A percentile compares a stretch with the other conserved stretches of the same genome.
Conservation (phyloP, 2,888 invertebrate species). For the Limnephilus lunatus region DNA sequence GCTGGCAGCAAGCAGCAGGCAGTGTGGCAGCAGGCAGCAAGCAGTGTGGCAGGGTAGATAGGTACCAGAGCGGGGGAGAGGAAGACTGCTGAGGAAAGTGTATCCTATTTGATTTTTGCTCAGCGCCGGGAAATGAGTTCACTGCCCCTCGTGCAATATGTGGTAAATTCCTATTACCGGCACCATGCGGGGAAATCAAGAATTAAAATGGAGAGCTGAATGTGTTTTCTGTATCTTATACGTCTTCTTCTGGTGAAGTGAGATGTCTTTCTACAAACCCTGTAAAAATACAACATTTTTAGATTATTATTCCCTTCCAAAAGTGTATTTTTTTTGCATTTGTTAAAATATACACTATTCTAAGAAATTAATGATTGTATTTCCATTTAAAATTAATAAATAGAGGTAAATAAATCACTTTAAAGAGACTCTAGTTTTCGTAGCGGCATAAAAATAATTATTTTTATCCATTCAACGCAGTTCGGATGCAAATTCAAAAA, state of each 20-base stretch:
- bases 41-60: no score
- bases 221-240: neutral
- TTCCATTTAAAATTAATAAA: no score
- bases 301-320: neutral
- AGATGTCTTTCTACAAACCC: neutral
- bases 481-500: no score
- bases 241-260: neutral
- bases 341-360: no score
- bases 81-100: neutral
- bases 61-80: neutral
- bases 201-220: constrained; percentile 52
- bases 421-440: no score
- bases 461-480: no score
- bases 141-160: constrained; percentile 59
- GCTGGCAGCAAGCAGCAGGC: no score
- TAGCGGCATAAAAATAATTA: no score
- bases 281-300: neutral
- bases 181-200: constrained; percentile 58
- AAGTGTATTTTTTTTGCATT: no score
- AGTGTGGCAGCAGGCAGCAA: no score
- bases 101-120: constrained; percentile 43
- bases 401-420: no score
- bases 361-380: no score
- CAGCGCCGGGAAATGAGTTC: constrained; percentile 45
- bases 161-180: constrained; percentile 61